Conservation (phyloP, 2,797 vertebrate species). For the Chromobotia macracanthus region DNA sequence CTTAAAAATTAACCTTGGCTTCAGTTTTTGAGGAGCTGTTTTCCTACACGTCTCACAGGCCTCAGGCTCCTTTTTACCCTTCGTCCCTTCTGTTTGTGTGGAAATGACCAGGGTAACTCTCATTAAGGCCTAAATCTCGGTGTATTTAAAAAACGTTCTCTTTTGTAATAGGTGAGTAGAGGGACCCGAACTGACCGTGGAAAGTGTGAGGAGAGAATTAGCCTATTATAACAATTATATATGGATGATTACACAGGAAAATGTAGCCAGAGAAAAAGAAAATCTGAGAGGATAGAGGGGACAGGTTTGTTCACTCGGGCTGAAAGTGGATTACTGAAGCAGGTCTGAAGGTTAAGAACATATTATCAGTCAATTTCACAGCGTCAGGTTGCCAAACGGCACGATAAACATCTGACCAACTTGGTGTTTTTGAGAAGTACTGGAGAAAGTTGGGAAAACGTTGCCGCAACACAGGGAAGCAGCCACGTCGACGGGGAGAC, state of each 20-base stretch:
- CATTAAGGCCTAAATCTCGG: slow-evolving; percentile 34
- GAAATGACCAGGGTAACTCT: slow-evolving; percentile 14
- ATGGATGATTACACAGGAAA: slow-evolving; percentile 51
- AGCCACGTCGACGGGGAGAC: neutral
- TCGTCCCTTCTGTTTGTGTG: slow-evolving; percentile 3
- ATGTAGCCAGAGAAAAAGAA: slow-evolving; percentile 9
- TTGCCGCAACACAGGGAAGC: neutral
- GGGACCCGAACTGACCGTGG: slow-evolving; percentile 31
- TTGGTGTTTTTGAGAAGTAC: slow-evolving; percentile 31
- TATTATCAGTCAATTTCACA: slow-evolving; percentile 73
- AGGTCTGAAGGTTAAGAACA: slow-evolving; percentile 75
- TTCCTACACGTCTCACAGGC: neutral
- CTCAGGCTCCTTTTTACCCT: neutral
- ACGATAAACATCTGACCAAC: slow-evolving; percentile 60
- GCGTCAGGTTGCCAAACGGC: slow-evolving; percentile 61
- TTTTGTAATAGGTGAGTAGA: slow-evolving; percentile 21
- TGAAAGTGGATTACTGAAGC: slow-evolving; percentile 69
- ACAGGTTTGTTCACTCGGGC: slow-evolving; percentile 35
- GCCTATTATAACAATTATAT: slow-evolving; percentile 52
- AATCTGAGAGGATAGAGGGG: slow-evolving; percentile 18
- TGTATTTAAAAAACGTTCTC: slow-evolving; percentile 29
- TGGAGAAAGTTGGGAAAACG: slow-evolving; percentile 12
- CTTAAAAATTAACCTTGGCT: slow-evolving; percentile 20
- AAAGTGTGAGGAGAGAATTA: slow-evolving; percentile 44
- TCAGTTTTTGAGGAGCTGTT: neutral